phyloP scores from a whole-genome alignment of 2,113 vertebrate species.

The Poeciliopsis prolifica region DNA sequence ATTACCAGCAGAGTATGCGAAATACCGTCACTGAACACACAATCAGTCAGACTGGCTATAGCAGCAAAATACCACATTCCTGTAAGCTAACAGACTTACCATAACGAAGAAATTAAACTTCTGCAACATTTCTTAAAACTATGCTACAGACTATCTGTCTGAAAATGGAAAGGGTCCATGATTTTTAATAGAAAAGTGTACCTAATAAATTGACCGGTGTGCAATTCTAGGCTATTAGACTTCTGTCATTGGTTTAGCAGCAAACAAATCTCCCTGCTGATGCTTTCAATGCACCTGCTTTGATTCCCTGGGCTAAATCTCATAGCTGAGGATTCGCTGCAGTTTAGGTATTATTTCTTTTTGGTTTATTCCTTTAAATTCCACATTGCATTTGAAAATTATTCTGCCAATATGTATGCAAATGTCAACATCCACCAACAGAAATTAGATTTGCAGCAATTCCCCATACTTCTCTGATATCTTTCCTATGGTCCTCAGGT shows the following conservation, averaged over 20 bases:
- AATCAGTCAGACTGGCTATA: too few species aligned
- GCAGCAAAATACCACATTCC: too few species aligned
- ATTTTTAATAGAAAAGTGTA: background rate
- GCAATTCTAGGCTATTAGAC: background rate
- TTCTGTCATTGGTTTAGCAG: background rate
- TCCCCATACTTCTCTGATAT: constrained; percentile 45
- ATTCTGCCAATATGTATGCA: constrained; percentile 77
- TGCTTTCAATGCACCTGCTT: constrained; percentile 33
- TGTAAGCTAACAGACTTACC: too few species aligned
- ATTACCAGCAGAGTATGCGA: too few species aligned
- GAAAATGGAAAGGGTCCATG: background rate
- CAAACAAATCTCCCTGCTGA: background rate
- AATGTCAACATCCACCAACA: constrained; percentile 63
- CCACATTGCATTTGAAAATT: constrained; percentile 63
- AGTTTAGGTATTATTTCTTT: constrained; percentile 55
- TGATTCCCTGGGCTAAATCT: constrained; percentile 40
- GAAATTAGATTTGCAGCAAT: constrained; percentile 67
- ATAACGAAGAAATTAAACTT: background rate
- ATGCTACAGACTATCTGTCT: background rate
- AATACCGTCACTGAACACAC: too few species aligned
- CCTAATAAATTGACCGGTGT: background rate
- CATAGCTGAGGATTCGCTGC: constrained; percentile 46
- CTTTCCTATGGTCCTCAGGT: constrained; percentile 47
- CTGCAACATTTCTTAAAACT: background rate
- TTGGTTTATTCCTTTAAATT: constrained; percentile 60